These are phyloP conservation scores for Phataginus tricuspis DNA, from an alignment of 2,797 vertebrate species.

Conservation along the genomic window DNA sequence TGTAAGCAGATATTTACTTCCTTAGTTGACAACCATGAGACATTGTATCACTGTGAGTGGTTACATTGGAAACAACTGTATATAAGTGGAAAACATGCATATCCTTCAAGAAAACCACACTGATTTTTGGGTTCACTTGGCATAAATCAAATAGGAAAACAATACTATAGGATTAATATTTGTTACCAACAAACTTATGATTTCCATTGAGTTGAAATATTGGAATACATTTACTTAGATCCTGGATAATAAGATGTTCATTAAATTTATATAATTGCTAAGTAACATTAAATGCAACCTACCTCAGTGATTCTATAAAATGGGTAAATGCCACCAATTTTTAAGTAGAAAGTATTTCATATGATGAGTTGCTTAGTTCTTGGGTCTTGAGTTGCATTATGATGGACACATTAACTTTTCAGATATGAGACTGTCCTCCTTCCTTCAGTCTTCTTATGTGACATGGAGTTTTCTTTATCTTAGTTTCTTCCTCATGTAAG, in stretches of 20 bases:
- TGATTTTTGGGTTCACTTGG: neutral
- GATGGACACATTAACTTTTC: conserved; percentile 24
- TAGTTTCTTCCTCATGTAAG: neutral
- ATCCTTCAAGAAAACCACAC: neutral
- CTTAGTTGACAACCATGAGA: neutral
- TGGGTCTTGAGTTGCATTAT: neutral
- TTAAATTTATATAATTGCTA: conserved; percentile 45
- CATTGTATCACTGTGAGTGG: neutral
- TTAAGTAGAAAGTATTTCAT: neutral
- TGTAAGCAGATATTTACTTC: neutral
- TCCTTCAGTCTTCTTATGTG: neutral
- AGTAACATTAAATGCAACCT: conserved; percentile 55
- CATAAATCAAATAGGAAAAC: neutral
- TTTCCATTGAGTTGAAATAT: neutral
- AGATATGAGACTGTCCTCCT: neutral
- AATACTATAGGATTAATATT: neutral
- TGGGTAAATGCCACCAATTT: neutral
- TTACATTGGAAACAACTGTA: conserved; percentile 8
- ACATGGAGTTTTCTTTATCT: neutral
- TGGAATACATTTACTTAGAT: neutral
- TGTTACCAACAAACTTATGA: neutral
- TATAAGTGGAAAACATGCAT: neutral
- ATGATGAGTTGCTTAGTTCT: neutral
- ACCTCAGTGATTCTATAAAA: neutral
- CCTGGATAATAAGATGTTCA: conserved; percentile 27